These are phyloP conservation scores for Pegoplata infirma DNA, from an alignment of 2,888 invertebrate species.

Conservation along the genomic window DNA sequence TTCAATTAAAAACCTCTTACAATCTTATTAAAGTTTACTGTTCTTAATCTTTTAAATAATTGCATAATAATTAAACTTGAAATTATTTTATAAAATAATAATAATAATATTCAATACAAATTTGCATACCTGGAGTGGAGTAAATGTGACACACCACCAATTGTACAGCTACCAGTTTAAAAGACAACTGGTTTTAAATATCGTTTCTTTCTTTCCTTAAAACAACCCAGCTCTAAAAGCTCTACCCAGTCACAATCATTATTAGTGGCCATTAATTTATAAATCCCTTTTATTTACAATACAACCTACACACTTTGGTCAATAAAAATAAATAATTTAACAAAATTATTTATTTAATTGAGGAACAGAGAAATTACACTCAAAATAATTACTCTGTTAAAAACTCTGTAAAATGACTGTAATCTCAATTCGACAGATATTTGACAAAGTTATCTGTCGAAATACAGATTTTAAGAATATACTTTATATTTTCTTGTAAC, in stretches of 20 bases:
- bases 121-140: constrained; percentile 42
- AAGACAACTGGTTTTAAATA: constrained; percentile 21
- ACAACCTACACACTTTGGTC: constrained; percentile 17
- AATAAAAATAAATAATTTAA: constrained; percentile 39
- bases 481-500: too few relatives aligned
- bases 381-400: background rate
- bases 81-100: too few relatives aligned
- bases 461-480: too few relatives aligned
- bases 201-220: background rate
- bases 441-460: too few relatives aligned
- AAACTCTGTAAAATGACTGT: too few relatives aligned
- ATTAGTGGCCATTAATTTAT: constrained; percentile 1
- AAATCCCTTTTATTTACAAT: constrained; percentile 36
- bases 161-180: background rate
- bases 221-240: background rate
- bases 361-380: constrained; percentile 12
- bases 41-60: constrained; percentile 54
- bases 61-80: constrained; percentile 62
- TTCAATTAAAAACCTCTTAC: constrained; percentile 31
- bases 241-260: background rate
- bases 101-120: constrained; percentile 16
- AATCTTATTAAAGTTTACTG: constrained; percentile 39
- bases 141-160: constrained; percentile 10
- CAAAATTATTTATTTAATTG: constrained; percentile 39
- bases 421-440: too few relatives aligned